A percentile compares a stretch with the other conserved stretches of the same genome.
Evolutionary conservation across 2,888 invertebrate genomes (phyloP).

Genomic region (Acleris cristana): DNA sequence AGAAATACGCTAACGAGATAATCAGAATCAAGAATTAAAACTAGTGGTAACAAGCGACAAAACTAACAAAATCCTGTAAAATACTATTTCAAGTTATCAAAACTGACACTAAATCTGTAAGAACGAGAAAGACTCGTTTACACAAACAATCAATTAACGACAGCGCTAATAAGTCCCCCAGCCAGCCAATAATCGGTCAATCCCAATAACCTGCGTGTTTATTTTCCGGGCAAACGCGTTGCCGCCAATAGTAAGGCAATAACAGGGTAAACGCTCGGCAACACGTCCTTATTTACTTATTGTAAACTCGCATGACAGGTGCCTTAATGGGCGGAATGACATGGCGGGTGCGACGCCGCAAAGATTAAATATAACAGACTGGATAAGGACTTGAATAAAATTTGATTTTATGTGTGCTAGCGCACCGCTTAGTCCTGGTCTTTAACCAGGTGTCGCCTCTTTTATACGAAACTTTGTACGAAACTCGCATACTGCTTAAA

Average conservation of each 20-base stretch:
- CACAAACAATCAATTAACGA: constrained; percentile 1
- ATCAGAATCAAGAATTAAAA: too few relatives aligned
- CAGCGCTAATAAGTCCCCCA: constrained; percentile 35
- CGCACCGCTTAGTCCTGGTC: too few relatives aligned
- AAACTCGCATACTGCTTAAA: too few relatives aligned
- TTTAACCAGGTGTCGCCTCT: too few relatives aligned
- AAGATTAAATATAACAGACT: constrained; percentile 48
- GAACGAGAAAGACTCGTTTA: too few relatives aligned
- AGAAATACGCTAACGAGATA: too few relatives aligned
- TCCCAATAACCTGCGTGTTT: constrained; percentile 55
- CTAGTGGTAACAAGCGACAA: too few relatives aligned
- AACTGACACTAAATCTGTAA: too few relatives aligned
- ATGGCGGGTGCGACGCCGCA: constrained; percentile 73
- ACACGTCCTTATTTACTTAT: constrained; percentile 81
- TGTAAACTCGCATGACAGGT: constrained; percentile 84
- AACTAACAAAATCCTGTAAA: too few relatives aligned
- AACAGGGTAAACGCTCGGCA: constrained; percentile 68
- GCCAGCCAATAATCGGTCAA: constrained; percentile 46
- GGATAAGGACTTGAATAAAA: not conserved
- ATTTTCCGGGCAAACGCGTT: constrained; percentile 75
- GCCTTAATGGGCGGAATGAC: constrained; percentile 81
- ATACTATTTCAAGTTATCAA: too few relatives aligned
- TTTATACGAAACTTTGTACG: too few relatives aligned
- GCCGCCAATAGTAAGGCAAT: constrained; percentile 75
- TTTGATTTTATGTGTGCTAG: not conserved